These are phyloP conservation scores for Catocala nupta DNA, from an alignment of 2,888 invertebrate genomes.

Conservation along the genomic window DNA sequence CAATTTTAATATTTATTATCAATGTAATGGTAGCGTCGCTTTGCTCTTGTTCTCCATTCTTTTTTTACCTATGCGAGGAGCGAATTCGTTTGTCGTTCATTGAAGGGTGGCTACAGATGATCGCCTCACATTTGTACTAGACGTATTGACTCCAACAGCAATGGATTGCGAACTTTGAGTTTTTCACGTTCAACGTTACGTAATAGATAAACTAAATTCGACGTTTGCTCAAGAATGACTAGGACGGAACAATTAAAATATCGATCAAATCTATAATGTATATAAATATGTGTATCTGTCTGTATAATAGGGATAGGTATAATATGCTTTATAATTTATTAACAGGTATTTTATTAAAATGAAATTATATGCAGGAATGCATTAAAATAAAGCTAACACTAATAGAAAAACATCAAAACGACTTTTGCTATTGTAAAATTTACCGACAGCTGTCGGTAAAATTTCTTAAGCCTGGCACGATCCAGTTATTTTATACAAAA, in stretches of 20 bases:
- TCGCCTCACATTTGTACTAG: background rate
- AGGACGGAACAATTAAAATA: slow-evolving; percentile 22
- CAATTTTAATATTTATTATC: background rate
- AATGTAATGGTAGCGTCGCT: background rate
- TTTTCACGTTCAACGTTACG: background rate
- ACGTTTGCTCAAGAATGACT: slow-evolving; percentile 23
- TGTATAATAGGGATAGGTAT: too few species aligned
- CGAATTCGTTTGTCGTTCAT: slow-evolving; percentile 21
- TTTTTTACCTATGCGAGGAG: background rate
- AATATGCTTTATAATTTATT: too few species aligned
- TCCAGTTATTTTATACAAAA: too few species aligned
- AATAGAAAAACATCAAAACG: too few species aligned
- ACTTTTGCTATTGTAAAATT: too few species aligned
- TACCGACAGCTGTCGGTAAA: too few species aligned
- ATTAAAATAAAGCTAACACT: too few species aligned
- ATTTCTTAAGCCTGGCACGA: too few species aligned
- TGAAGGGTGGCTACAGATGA: background rate
- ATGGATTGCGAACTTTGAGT: slow-evolving; percentile 21
- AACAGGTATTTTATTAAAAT: too few species aligned
- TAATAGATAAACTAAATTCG: slow-evolving; percentile 8
- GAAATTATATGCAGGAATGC: too few species aligned
- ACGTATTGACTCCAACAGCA: background rate
- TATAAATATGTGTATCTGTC: too few species aligned
- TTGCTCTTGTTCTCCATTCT: slow-evolving; percentile 7
- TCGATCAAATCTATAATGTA: slow-evolving; percentile 11